Percentiles rank a stretch among this genome's conserved stretches.
Evolutionary conservation across 2,888 invertebrate genomes (phyloP).

Genomic region (Dugesia japonica): DNA sequence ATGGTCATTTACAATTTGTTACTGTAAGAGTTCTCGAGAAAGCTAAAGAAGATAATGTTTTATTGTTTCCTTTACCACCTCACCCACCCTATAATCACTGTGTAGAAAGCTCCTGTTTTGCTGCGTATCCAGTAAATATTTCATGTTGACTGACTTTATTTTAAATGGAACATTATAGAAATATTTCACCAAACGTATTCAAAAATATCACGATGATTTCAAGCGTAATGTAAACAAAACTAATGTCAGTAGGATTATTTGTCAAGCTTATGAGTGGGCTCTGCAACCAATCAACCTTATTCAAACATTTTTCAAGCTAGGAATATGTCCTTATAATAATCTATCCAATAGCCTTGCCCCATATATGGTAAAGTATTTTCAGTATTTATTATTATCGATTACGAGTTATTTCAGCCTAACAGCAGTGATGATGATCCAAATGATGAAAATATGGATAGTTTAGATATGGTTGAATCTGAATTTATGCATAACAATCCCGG

Average conservation of each 20-base stretch:
- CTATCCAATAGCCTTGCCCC: neutral
- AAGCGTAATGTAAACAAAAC: constrained; percentile 10
- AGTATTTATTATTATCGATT: neutral
- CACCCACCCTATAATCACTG: constrained; percentile 33
- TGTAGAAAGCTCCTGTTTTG: constrained; percentile 30
- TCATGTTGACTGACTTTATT: neutral
- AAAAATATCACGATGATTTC: constrained; percentile 11
- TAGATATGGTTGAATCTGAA: neutral
- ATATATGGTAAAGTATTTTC: neutral
- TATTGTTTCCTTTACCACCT: constrained; percentile 34
- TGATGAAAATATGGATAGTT: constrained; percentile 6
- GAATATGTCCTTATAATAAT: constrained; percentile 26
- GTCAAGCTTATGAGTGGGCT: constrained; percentile 27
- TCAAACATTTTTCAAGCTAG: constrained; percentile 21
- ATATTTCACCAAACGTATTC: neutral
- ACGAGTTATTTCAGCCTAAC: neutral
- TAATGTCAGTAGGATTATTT: constrained; percentile 20
- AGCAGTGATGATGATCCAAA: constrained; percentile 5
- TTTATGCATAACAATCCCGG: neutral
- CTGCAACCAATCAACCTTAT: constrained; percentile 23
- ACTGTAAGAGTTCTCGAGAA: constrained; percentile 29
- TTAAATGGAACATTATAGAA: neutral
- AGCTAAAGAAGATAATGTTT: constrained; percentile 30
- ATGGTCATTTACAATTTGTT: constrained; percentile 33
- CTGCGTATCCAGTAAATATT: neutral